A percentile compares a stretch with the other conserved stretches of the same genome.
Conservation (phyloP, 2,797 vertebrate genomes). For the Cryptoprocta ferox region DNA sequence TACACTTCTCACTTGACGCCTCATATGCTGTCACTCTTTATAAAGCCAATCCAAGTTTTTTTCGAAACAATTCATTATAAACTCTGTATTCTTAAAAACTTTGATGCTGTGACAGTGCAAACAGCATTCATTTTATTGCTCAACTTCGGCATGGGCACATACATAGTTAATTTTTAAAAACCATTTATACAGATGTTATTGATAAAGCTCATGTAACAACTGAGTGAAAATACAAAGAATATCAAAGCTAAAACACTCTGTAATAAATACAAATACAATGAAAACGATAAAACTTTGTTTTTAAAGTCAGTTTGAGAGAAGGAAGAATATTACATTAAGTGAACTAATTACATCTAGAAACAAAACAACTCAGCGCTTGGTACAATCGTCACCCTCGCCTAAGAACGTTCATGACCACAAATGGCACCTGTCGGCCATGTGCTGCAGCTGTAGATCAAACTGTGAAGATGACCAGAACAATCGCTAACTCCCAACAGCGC, state of each 20-base stretch:
- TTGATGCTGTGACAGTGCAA: slow-evolving; percentile 93
- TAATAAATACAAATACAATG: slow-evolving; percentile 94
- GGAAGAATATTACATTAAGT: slow-evolving; percentile 93
- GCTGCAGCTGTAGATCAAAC: slow-evolving; percentile 88
- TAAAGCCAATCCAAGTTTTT: neutral
- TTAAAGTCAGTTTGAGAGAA: slow-evolving; percentile 87
- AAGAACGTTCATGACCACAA: slow-evolving; percentile 91
- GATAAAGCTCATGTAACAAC: slow-evolving; percentile 95
- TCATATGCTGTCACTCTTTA: neutral
- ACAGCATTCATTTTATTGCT: slow-evolving; percentile 98
- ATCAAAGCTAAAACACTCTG: slow-evolving; percentile 91
- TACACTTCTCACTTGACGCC: neutral
- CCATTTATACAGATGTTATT: slow-evolving; percentile 92
- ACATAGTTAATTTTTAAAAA: slow-evolving; percentile 89
- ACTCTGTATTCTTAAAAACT: slow-evolving; percentile 80
- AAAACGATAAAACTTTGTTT: slow-evolving; percentile 88
- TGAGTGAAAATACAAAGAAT: slow-evolving; percentile 90
- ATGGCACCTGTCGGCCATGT: slow-evolving; percentile 90
- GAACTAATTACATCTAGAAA: slow-evolving; percentile 95
- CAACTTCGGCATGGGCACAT: slow-evolving; percentile 93
- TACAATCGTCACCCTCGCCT: slow-evolving; percentile 89
- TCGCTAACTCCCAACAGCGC: slow-evolving; percentile 80
- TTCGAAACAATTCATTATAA: slow-evolving; percentile 70
- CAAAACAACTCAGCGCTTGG: slow-evolving; percentile 90
- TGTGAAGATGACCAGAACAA: slow-evolving; percentile 59